These are phyloP conservation scores for Chironomus riparius DNA, from an alignment of 2,888 invertebrate genomes.

Conservation along the genomic window DNA sequence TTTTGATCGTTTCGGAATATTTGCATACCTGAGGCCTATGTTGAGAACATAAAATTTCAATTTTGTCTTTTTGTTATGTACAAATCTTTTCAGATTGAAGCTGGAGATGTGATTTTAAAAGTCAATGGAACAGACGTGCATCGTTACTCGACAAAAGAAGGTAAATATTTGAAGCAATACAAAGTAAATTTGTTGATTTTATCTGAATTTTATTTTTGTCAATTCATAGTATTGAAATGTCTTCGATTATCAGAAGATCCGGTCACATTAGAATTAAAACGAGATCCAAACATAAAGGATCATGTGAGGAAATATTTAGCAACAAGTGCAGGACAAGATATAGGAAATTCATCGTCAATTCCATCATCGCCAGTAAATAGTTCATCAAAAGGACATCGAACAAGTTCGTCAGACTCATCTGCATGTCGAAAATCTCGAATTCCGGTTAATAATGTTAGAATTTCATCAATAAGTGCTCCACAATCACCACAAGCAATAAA, in stretches of 20 bases:
- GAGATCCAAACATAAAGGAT: constrained; percentile 84
- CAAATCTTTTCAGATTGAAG: constrained; percentile 64
- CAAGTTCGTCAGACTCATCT: constrained; percentile 35
- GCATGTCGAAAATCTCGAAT: constrained; percentile 35
- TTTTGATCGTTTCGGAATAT: no score
- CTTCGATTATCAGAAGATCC: constrained; percentile 83
- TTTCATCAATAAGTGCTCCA: constrained; percentile 35
- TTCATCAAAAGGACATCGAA: constrained; percentile 41
- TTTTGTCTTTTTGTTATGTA: no score
- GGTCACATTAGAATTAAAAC: constrained; percentile 80
- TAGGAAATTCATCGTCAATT: constrained; percentile 39
- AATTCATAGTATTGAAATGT: constrained; percentile 81
- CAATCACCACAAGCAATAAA: constrained; percentile 38
- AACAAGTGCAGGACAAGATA: constrained; percentile 43
- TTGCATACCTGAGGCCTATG: neutral
- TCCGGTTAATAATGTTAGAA: constrained; percentile 29
- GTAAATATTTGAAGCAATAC: constrained; percentile 41
- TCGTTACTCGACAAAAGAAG: constrained; percentile 87
- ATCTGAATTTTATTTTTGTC: constrained; percentile 31
- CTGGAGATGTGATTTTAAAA: constrained; percentile 87
- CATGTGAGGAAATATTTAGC: constrained; percentile 63
- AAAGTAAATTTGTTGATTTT: neutral
- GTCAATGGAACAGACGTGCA: constrained; percentile 90
- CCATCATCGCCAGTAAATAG: constrained; percentile 29
- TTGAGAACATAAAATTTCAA: no score